Evolutionary conservation across 1,140 invertebrate genomes (phyloP).

Genomic region (Heterodera schachtii): DNA sequence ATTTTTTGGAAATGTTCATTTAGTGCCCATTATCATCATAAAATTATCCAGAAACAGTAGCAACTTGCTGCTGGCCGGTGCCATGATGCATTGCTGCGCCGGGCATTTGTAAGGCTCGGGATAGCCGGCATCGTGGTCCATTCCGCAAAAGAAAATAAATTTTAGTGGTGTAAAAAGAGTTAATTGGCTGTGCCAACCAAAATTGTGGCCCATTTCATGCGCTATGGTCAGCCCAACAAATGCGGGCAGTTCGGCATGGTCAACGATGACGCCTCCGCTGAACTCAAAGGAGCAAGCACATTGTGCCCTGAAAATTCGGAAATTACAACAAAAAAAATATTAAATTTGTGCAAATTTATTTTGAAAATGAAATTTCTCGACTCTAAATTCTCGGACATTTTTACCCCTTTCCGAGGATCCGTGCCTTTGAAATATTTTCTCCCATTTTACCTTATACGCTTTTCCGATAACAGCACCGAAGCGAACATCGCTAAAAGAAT

Average conservation of each 20-base stretch:
- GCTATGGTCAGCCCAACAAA: constrained; percentile 84
- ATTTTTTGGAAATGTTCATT: too few relatives aligned
- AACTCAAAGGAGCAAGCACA: constrained; percentile 97
- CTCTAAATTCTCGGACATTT: too few relatives aligned
- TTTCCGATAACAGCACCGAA: constrained; percentile 93
- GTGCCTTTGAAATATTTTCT: neutral
- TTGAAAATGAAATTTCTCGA: neutral
- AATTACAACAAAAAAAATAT: neutral
- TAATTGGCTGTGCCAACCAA: constrained; percentile 84
- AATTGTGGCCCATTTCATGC: constrained; percentile 98
- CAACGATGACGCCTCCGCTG: constrained; percentile 90
- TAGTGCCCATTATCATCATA: too few relatives aligned
- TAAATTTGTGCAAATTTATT: neutral
- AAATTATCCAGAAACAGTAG: neutral
- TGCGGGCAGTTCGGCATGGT: constrained; percentile 24
- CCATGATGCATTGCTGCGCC: constrained; percentile 88
- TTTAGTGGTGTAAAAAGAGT: too few relatives aligned
- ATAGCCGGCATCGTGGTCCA: constrained; percentile 48
- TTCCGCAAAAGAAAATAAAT: constrained; percentile 41
- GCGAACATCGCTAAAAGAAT: constrained; percentile 73
- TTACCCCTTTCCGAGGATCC: neutral
- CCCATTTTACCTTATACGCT: constrained; percentile 69
- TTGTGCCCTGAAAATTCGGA: constrained; percentile 81
- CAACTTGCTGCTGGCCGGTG: constrained; percentile 80
- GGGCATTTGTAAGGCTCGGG: constrained; percentile 73